Base-by-base conservation (phyloP, 2,888 invertebrate species). In the Tolmerus cingulatus region DNA sequence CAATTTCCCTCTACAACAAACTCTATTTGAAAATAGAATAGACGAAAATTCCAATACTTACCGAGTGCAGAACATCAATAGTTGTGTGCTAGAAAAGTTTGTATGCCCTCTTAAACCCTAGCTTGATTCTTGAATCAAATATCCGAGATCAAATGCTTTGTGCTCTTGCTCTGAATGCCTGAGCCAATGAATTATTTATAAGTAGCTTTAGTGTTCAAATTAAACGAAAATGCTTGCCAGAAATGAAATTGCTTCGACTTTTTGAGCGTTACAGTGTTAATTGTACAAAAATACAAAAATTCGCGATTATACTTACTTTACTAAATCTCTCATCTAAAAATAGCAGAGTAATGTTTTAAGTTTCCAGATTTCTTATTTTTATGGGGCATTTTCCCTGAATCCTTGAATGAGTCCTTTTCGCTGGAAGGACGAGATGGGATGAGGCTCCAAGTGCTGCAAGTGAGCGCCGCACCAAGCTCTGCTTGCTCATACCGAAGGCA, bases 61-160 rank as follows among this genome's bases (percentile, higher is more conserved):
- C 78, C 46, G 27, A 27, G 46, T 43, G 27, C 23, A 43, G 40
- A 43, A 27, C 78, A 78, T 37, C 78, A 78, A 43, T 40, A 78
- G 43, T 46, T 27, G 27, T 27, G 27, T 23, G 78, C 78, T 23
- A 46, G 78, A 43, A 46, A 46, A 78, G 40, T 78, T 78, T 43
- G 43, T 78, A 46, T 78, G 40, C 40, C 37, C 46, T 19, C 76
- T 76, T 78, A 46, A 46, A 14, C 78, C 40, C 23, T 40, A 46
- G 23, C 78, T 78, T 14, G 78, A 78, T 78, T 78, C 78, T 78
- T 43, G 78, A 46, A 78, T 78, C 78, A 77, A 82, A 55, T 55
- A 79, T 79, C 87, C 87, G 87, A 87, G 87, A 86, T 86, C 79
- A 74, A 51, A 86, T 87, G 87, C 87, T 87, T 87, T 87, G 87